A percentile compares a stretch with the other conserved stretches of the same genome.
phyloP scores from a whole-genome alignment of 2,888 invertebrate genomes.

The Pollenia labialis region DNA sequence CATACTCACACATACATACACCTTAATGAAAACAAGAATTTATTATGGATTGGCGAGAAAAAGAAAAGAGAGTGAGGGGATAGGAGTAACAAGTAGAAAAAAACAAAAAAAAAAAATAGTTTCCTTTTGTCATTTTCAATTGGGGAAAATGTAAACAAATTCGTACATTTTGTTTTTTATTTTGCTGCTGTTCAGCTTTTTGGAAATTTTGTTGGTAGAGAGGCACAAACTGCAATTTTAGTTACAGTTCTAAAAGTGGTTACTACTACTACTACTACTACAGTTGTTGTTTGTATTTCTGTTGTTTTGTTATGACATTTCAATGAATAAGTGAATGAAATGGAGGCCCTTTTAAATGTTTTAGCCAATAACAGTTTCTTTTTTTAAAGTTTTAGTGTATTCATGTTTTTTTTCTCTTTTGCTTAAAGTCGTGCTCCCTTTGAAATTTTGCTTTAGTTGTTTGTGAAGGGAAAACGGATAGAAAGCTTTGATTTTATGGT shows the following conservation, averaged over 20 bases:
- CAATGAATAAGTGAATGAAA: conserved; percentile 68
- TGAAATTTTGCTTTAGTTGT: conserved; percentile 9
- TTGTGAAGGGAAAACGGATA: conserved; percentile 47
- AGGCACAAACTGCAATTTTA: conserved; percentile 48
- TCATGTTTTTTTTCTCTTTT: conserved; percentile 6
- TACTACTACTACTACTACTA: conserved; percentile 5
- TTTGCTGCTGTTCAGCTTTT: not conserved
- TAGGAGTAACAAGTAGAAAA: not conserved
- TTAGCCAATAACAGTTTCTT: conserved; percentile 61
- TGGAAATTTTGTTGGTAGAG: conserved; percentile 22
- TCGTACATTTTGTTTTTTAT: conserved; percentile 50
- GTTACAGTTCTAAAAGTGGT: conserved; percentile 35
- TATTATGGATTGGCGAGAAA: not conserved
- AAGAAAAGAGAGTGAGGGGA: not conserved
- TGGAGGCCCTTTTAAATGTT: conserved; percentile 64
- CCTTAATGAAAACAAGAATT: not conserved
- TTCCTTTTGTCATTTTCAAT: conserved; percentile 72
- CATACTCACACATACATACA: not conserved
- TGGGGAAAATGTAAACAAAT: conserved; percentile 72
- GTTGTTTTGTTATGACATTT: conserved; percentile 44
- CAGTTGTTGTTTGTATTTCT: conserved; percentile 42
- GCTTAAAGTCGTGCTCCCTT: not conserved
- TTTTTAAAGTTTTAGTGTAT: not conserved
- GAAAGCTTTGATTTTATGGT: conserved; percentile 66
- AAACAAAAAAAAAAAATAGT: conserved; percentile 17